Conservation (phyloP, 2,797 vertebrate genomes). For the Bufotes viridis region DNA sequence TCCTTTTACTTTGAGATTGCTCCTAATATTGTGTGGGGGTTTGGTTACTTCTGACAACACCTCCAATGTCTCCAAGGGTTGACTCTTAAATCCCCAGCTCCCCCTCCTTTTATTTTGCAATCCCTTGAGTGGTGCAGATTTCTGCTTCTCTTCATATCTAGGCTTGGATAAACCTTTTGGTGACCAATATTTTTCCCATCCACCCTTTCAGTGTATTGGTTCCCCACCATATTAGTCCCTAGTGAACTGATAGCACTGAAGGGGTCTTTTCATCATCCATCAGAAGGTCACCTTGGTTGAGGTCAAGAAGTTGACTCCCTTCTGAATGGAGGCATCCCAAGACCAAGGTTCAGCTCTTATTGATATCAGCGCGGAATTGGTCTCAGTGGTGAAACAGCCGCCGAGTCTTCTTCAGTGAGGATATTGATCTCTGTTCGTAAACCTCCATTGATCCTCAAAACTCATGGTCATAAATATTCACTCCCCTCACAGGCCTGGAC, state of each 20-base stretch:
- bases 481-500: not conserved
- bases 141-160: not conserved
- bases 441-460: not conserved
- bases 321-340: not conserved
- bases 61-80: too few relatives aligned
- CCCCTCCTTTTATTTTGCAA: not conserved
- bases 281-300: not conserved
- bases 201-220: not conserved
- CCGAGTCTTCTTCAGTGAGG: not conserved
- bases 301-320: not conserved
- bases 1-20: too few relatives aligned
- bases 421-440: too few relatives aligned
- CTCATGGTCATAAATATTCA: not conserved
- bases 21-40: too few relatives aligned
- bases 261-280: not conserved
- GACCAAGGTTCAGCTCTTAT: not conserved
- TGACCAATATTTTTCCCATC: not conserved
- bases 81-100: too few relatives aligned
- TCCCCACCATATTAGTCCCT: not conserved
- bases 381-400: not conserved
- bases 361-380: not conserved
- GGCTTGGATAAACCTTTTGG: not conserved
- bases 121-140: not conserved
- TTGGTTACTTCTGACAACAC: too few relatives aligned
- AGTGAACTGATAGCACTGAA: not conserved